Evolutionary conservation across 2,888 invertebrate genomes (phyloP), one percentile per base, ranked within the genome.

Genomic region (Tanypteryx hageni): DNA sequence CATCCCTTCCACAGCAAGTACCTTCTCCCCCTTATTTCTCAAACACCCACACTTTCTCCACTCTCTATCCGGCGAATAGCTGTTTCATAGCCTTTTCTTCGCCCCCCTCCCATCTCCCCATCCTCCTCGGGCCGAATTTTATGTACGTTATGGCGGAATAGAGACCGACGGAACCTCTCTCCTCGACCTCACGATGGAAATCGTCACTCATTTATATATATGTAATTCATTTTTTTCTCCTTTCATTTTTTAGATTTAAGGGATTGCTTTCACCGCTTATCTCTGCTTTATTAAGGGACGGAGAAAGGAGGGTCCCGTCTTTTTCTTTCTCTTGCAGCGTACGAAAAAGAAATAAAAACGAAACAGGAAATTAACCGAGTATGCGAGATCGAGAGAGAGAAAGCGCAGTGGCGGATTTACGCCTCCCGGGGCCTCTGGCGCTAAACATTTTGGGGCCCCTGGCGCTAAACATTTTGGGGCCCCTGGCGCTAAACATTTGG

Each of bases 221-320:
- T 76, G 4, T 76, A 22, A 13, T 14, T 76, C 10, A 76, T 76
- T 27, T 86, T 89, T 56, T 83, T 68, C 18, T 14, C 16, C 13
- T 68, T 64, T 57, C 44, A 56, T 83, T 83, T 56, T 44, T 56
- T 56, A n/a, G n/a, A 57, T 27, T 57, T 16, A 10, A 86, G 86
- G 61, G 27, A 86, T 44, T n/a, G 68, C 64, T 89, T 89, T 89
- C n/a, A 44, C 86, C 89, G 64, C 89, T 89, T 64, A 89, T 89
- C 64, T 44, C 44, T 13, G 83, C 83, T 61, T 89, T 89, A 89
- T 89, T 89, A 64, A 89, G 14, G 83, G 83, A 56, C 7, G 64
- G 64, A 68, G 44, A 89, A 64, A n/a, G 64, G 89, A 89, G 64
- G 16, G 18, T 44, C 44, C 89, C n/a, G 68, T 44, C 10, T 14